Conservation (phyloP, 2,797 vertebrate species). For the Melopsittacus undulatus region DNA sequence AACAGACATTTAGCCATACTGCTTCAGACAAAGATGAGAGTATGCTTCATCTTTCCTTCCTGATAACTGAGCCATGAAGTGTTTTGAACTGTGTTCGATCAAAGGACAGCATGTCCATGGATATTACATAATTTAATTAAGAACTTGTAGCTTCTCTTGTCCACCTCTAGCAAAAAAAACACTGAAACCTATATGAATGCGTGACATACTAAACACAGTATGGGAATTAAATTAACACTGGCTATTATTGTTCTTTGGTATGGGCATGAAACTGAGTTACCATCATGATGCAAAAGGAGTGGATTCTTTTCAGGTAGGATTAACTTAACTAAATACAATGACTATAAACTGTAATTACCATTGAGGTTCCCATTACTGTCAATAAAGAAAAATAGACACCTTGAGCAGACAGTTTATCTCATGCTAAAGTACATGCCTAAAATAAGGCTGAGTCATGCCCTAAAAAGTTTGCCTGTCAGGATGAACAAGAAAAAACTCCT, state of each 20-base stretch:
- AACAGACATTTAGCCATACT: not conserved
- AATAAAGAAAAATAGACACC: constrained; percentile 20
- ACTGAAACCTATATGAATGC: not conserved
- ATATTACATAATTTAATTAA: not conserved
- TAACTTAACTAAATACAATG: not conserved
- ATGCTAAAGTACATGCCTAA: not conserved
- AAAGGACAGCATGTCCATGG: not conserved
- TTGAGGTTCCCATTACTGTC: not conserved
- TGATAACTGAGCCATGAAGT: not conserved
- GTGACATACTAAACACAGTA: not conserved
- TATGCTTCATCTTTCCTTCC: not conserved
- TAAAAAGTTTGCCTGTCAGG: not conserved
- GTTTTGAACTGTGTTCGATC: not conserved
- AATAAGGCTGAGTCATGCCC: not conserved
- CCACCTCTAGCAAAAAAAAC: not conserved
- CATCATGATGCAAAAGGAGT: not conserved
- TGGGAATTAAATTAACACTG: not conserved
- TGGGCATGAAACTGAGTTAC: not conserved
- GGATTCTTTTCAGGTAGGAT: not conserved
- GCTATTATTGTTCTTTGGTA: not conserved
- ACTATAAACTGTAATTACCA: constrained; percentile 3
- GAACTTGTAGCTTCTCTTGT: not conserved
- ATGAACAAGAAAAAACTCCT: not conserved
- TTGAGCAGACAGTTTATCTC: not conserved
- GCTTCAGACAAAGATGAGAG: not conserved